phyloP scores from a whole-genome alignment of 2,113 vertebrate species.

The Amazona vittata region DNA sequence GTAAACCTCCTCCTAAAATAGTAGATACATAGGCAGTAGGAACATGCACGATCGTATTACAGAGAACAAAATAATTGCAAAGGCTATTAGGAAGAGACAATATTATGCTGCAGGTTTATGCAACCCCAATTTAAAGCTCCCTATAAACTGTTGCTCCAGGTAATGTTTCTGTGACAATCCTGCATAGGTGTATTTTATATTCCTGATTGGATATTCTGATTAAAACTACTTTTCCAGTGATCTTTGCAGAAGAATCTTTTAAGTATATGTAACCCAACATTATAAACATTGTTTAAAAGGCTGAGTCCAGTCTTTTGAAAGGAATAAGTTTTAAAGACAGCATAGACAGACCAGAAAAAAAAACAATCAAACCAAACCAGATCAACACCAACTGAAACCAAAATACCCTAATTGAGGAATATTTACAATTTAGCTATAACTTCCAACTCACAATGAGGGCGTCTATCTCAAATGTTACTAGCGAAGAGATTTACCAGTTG shows the following conservation, averaged over 20 bases:
- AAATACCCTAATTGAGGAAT: background rate
- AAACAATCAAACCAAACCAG: background rate
- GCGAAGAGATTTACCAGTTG: slow-evolving; percentile 18
- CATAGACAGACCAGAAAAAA: background rate
- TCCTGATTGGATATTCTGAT: background rate
- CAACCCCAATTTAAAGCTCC: background rate
- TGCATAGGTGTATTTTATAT: background rate
- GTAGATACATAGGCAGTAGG: background rate
- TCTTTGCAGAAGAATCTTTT: background rate
- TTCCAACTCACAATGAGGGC: background rate
- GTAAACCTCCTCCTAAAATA: background rate
- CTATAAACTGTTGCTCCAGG: background rate
- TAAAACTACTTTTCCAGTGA: background rate
- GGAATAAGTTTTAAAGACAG: background rate
- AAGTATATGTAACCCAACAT: background rate
- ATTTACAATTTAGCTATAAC: background rate
- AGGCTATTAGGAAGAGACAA: background rate
- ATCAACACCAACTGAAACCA: background rate
- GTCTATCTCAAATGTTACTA: background rate
- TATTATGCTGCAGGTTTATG: background rate
- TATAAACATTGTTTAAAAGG: background rate
- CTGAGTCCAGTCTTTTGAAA: background rate
- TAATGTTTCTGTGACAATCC: background rate
- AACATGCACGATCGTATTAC: background rate
- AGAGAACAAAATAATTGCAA: background rate